Conservation (phyloP, 2,888 invertebrate genomes). For the Ommatoiulus sabulosus region DNA sequence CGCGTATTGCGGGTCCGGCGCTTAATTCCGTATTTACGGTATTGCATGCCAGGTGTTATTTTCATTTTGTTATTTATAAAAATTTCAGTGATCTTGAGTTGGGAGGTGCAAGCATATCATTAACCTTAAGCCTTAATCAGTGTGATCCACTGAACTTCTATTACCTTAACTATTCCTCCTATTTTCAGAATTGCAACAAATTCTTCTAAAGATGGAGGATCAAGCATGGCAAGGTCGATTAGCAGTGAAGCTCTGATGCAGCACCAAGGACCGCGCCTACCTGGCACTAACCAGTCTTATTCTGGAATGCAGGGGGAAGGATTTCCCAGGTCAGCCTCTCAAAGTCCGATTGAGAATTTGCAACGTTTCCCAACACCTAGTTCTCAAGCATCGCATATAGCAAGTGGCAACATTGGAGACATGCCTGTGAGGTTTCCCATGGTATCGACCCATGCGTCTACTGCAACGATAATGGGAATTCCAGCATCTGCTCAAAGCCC, state of each 20-base stretch:
- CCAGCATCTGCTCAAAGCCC: constrained; percentile 59
- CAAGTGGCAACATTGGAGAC: constrained; percentile 62
- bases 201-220: constrained; percentile 64
- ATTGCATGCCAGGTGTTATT: too few relatives aligned
- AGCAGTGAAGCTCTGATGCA: constrained; percentile 36
- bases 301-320: constrained; percentile 59
- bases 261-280: constrained; percentile 59
- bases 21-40: too few relatives aligned
- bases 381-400: constrained; percentile 62
- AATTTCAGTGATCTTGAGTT: too few relatives aligned
- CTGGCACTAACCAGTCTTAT: constrained; percentile 59
- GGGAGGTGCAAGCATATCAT: too few relatives aligned
- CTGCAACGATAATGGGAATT: constrained; percentile 59
- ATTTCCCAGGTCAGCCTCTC: constrained; percentile 57
- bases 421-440: constrained; percentile 62
- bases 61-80: too few relatives aligned
- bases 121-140: background rate
- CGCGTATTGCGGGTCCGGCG: too few relatives aligned
- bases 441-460: constrained; percentile 44
- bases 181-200: constrained; percentile 44
- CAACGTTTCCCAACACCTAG: constrained; percentile 64
- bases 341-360: constrained; percentile 61
- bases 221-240: constrained; percentile 9
- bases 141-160: background rate
- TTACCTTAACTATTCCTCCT: background rate